Conservation (phyloP, 2,113 vertebrate species). For the Ptilonorhynchus violaceus region DNA sequence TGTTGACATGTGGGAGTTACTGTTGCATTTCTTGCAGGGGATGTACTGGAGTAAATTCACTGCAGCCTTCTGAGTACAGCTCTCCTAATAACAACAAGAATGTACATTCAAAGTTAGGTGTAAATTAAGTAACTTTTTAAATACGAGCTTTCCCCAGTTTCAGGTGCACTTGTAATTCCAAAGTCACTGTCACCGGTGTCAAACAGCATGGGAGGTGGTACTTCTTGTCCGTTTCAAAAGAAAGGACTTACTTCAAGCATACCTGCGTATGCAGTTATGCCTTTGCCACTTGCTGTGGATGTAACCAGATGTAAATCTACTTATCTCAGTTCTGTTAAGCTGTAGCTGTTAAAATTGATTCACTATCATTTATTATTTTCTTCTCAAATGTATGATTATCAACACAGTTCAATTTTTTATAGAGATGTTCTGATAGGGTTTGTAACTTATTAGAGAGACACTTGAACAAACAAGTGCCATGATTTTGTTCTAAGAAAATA, state of each 20-base stretch:
- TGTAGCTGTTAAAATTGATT: background rate
- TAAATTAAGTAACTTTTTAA: background rate
- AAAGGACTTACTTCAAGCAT: background rate
- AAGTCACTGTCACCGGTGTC: background rate
- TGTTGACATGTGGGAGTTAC: background rate
- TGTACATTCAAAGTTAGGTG: background rate
- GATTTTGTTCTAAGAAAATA: background rate
- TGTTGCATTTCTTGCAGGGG: rapidly evolving
- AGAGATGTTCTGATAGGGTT: background rate
- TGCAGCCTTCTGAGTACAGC: background rate
- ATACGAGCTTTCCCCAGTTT: background rate
- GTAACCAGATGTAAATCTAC: background rate
- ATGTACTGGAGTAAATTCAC: background rate
- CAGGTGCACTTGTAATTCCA: background rate
- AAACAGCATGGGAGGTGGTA: background rate
- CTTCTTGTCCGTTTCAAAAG: background rate
- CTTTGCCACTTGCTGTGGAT: background rate
- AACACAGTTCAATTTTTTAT: background rate
- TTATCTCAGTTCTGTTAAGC: background rate
- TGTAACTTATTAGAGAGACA: background rate
- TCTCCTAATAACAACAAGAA: background rate
- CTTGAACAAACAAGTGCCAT: background rate
- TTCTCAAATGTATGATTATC: background rate
- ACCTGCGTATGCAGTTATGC: rapidly evolving
- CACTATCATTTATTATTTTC: background rate